A percentile compares a stretch with the other conserved stretches of the same genome.
Evolutionary conservation across 1,140 invertebrate species (phyloP).

Genomic region (Teleogryllus occipitalis): DNA sequence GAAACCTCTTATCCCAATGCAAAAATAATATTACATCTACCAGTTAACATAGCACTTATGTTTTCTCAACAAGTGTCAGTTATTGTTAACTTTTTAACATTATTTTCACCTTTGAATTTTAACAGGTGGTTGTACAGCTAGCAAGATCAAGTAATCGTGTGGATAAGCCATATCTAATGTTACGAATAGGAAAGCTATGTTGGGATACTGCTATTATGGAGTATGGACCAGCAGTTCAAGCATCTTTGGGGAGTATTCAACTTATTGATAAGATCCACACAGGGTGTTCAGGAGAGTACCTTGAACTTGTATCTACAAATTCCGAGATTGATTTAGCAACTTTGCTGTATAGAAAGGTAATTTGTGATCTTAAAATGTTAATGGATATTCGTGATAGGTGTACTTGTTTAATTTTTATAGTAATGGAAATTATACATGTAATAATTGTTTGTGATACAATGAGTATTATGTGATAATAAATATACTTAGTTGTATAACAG

Average conservation of each 20-base stretch:
- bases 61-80: background rate
- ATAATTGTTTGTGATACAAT: no score
- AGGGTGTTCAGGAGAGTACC: constrained; percentile 62
- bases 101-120: constrained; percentile 11
- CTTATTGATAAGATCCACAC: constrained; percentile 75
- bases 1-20: background rate
- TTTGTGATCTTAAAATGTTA: background rate
- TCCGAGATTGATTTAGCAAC: constrained; percentile 54
- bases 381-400: no score
- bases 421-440: no score
- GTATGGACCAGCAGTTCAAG: constrained; percentile 68
- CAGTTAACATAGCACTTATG: background rate
- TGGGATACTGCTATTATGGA: constrained; percentile 68
- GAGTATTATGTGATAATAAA: no score
- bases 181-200: constrained; percentile 59
- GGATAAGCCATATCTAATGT: constrained; percentile 67
- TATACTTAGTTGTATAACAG: background rate
- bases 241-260: constrained; percentile 59
- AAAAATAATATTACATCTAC: background rate
- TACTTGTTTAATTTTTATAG: no score
- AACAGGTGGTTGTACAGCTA: constrained; percentile 41
- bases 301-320: constrained; percentile 61
- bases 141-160: constrained; percentile 52
- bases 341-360: constrained; percentile 66
- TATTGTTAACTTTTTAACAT: background rate